Base-by-base conservation (phyloP, 2,888 invertebrate species). In the Osmoderma eremita region DNA sequence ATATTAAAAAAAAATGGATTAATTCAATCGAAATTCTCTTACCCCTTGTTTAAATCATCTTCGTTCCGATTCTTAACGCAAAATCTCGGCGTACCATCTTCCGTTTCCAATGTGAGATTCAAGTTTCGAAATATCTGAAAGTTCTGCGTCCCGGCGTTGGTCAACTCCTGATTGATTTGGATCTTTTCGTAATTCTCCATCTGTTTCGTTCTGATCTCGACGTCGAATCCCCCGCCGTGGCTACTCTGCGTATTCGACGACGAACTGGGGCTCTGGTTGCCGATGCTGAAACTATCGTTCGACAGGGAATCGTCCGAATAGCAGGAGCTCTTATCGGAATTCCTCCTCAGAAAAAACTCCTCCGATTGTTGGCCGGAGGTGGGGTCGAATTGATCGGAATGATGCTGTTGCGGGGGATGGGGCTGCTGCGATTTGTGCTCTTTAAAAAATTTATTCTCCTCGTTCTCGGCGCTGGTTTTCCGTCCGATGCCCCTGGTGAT, bases 291-390 rank as follows among this genome's bases (percentile, higher is more conserved):
- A 69, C 82, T 82, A 74, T 91, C 91, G 71, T 90, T 90, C 73
- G 90, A 90, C n/a, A 91, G 76, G 0, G 90, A 90, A 75, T 91
- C 91, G 69, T 91, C 91, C 38, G 90, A 90, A 76, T 90, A 91
- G 8, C 89, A 89, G 3, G 90, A 80, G 0, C 88, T 88, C 73
- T 89, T 90, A 71, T 91, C 90, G 68, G 90, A 90, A 15, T 90
- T 90, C 15, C 90, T 81, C 68, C 90, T 83, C 13, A 86, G 84
- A 69, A 86, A 88, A 72, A 84, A 83, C 48, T 83, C 77, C 15
- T 80, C 79, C 61, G 65, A 67, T 45, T 69, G 66, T 67, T 68
- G 70, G 30, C 63, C 67, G 24, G 75, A 72, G 18, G 36, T 50
- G 20, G 66, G 69, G 6, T 65, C 62, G 30, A 49, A 68, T 41